Evolutionary conservation across 2,113 vertebrate genomes (phyloP).

Genomic region (Castor canadensis): DNA sequence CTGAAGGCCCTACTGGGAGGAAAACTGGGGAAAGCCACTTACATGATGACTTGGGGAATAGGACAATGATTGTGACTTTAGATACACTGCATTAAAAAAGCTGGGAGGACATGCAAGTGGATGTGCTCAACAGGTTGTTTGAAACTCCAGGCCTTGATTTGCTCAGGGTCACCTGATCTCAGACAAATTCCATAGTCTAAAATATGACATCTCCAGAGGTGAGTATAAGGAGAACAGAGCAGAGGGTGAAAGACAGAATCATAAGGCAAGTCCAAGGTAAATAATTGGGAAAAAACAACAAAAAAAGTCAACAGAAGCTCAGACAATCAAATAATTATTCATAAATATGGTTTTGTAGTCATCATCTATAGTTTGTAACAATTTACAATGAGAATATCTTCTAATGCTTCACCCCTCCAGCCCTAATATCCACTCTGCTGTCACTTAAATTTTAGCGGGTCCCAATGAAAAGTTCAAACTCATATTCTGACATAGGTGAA

Average conservation of each 20-base stretch:
- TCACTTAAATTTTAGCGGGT: background rate
- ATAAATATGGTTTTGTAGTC: background rate
- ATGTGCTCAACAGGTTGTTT: background rate
- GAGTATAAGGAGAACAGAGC: background rate
- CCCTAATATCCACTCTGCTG: background rate
- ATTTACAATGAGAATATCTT: background rate
- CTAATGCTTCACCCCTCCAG: fast-evolving
- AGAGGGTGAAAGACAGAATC: background rate
- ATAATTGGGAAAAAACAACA: background rate
- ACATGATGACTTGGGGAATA: background rate
- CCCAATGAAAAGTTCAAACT: background rate
- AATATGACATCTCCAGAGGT: background rate
- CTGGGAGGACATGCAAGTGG: background rate
- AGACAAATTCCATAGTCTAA: background rate
- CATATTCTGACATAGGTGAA: background rate
- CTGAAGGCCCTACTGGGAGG: background rate
- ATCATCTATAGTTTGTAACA: background rate
- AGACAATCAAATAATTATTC: background rate
- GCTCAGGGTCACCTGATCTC: background rate
- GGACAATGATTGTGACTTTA: background rate
- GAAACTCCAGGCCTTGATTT: background rate
- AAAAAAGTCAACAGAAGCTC: background rate
- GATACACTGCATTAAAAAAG: background rate
- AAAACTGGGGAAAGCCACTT: background rate
- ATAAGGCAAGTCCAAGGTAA: background rate